Conservation (phyloP, 2,888 invertebrate genomes). For the Agrenia bidenticulata region DNA sequence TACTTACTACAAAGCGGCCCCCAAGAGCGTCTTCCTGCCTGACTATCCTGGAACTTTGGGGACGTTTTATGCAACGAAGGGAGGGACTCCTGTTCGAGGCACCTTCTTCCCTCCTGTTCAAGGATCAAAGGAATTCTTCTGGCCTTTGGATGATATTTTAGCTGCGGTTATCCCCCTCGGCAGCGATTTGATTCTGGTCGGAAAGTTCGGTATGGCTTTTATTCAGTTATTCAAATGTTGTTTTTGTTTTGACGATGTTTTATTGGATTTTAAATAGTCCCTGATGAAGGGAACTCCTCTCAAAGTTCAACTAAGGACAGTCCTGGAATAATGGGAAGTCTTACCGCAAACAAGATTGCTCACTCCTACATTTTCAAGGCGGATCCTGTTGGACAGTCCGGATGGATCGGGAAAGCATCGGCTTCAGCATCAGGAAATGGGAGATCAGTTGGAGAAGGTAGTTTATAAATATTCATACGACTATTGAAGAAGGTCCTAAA, state of each 20-base stretch:
- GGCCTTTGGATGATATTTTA: not conserved
- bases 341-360: not conserved
- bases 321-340: not conserved
- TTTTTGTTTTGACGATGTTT: not conserved
- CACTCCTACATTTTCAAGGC: conserved; percentile 1
- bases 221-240: not conserved
- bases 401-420: not conserved
- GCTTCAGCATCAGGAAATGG: not conserved
- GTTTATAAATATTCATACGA: too few relatives aligned
- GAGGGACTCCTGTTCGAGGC: not conserved
- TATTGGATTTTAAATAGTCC: not conserved
- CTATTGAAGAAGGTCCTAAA: too few relatives aligned
- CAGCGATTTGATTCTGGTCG: not conserved
- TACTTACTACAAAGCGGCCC: not conserved
- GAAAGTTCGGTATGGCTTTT: conserved; percentile 2
- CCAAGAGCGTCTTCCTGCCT: not conserved
- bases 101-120: not conserved
- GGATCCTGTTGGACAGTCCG: not conserved
- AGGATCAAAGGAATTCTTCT: not conserved
- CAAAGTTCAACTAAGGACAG: not conserved
- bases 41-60: not conserved
- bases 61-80: not conserved
- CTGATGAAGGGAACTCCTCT: not conserved
- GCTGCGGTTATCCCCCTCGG: not conserved
- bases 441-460: not conserved